Evolutionary conservation across 2,797 vertebrate species (phyloP), one percentile per base, ranked within the genome.

Genomic region (Catostomus latipinnis): DNA sequence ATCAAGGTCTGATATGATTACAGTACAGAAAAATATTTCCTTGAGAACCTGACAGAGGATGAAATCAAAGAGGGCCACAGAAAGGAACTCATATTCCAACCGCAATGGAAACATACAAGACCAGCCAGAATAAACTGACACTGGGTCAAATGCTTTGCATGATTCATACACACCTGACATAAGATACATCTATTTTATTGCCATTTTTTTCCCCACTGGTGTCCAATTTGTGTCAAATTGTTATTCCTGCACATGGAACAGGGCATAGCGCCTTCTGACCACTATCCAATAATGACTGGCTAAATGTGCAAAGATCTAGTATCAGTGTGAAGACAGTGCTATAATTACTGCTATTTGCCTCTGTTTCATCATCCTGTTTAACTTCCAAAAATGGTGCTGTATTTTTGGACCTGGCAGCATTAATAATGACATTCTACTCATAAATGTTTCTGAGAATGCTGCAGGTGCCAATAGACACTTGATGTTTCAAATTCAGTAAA

Each of bases 51-150:
- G 71, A 67, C 6, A 14, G 3, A 70, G 76, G 53, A 85, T 84
- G 87, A 78, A 67, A 77, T 57, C 83, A 70, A 66, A 60, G 71
- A 79, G 53, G 76, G 81, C 88, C 78, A 81, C 88, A 78, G 68
- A 87, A 80, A 65, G 74, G 79, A 80, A 85, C 68, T 72, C 71
- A 78, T 77, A 87, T 86, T 82, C 81, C 80, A 85, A 86, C 87
- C 88, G 88, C 87, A 73, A 83, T 91, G 90, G 88, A 91, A 85
- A 82, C 53, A 62, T 74, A 84, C 81, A 77, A 76, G 52, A 61
- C 46, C 58, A 79, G 80, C 82, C 85, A 86, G 76, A 70, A 65
- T 84, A 84, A 81, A 81, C 81, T 83, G 85, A 89, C 87, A 87
- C 46, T 57, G 9, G 86, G 71, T 90, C 86, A 90, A 82, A 86